Percentiles rank a stretch among this genome's conserved stretches.
These are phyloP conservation scores for Portevinia maculata DNA, from an alignment of 2,888 invertebrate species.

Conservation along the genomic window DNA sequence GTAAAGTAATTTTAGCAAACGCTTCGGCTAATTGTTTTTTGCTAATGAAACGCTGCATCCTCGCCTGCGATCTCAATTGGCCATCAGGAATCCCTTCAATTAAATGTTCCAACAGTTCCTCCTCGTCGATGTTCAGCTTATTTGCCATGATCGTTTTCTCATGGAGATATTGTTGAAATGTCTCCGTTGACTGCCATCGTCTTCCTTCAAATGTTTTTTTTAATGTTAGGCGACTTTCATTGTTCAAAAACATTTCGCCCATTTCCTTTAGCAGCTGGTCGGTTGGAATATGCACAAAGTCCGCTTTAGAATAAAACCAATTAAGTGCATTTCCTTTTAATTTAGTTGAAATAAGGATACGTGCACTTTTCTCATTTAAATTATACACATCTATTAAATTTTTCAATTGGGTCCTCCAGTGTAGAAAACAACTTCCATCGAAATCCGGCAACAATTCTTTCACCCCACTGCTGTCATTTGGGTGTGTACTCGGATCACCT, in stretches of 20 bases:
- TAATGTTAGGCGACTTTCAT: not conserved
- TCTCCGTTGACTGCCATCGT: constrained; percentile 61
- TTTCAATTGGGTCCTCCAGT: too few species aligned
- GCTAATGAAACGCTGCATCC: constrained; percentile 38
- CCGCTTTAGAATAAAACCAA: too few species aligned
- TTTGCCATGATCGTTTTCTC: constrained; percentile 69
- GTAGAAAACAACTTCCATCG: not conserved
- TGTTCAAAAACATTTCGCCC: not conserved
- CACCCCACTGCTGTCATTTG: not conserved
- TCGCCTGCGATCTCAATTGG: constrained; percentile 1
- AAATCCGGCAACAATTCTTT: not conserved
- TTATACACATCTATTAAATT: too few species aligned
- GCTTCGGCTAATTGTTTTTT: constrained; percentile 33
- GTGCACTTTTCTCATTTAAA: too few species aligned
- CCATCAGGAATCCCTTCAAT: constrained; percentile 66
- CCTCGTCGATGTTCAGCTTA: constrained; percentile 71
- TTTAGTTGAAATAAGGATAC: too few species aligned
- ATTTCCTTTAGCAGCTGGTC: not conserved
- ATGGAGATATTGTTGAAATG: constrained; percentile 64
- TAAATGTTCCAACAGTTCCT: constrained; percentile 71
- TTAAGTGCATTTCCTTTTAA: too few species aligned
- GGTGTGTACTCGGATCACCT: not conserved
- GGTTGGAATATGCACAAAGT: not conserved
- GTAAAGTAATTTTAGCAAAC: constrained; percentile 14
- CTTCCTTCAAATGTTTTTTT: constrained; percentile 5